Evolutionary conservation across 2,888 invertebrate genomes (phyloP), one percentile per base, ranked within the genome.

Genomic region (Dryobotodes eremita): DNA sequence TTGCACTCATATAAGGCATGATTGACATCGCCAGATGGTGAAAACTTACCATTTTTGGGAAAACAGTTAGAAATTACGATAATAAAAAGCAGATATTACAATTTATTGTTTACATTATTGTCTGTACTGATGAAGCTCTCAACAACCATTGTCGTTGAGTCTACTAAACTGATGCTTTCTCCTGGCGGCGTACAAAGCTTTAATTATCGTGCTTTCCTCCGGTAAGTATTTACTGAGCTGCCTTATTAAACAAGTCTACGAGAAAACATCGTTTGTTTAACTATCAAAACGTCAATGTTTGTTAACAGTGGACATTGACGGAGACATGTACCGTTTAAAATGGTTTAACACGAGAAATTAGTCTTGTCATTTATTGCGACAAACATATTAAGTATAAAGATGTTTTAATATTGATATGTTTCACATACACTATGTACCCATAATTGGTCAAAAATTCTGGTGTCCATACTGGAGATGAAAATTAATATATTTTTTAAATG

Each of bases 1-100:
- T 77, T 76, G 75, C 65, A 3, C 6, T n/a, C 69, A 15, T 8
- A 80, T 79, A 82, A 20, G 83, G 88, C 46, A 53, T 83, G 88
- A 89, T 86, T 86, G 82, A 86, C 89, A 82, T 62, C 20, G 68
- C 84, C 87, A 88, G 74, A 89, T 89, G 89, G 87, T 71, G 75
- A 75, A 80, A 81, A 79, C 66, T 68, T 66, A n/a, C 89, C 80
- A 50, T 76, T 74, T 80, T 83, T 75, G 76, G 80, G 7, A 57
- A 50, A 64, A 36, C 26, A 46, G 62, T 69, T 86, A 59, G 46
- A 71, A 73, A 82, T 66, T 85, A 62, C 42, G 57, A 64, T 36
- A 26, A 2, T 81, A 62, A 61, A 50, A 46, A 70, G 8, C 31
- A 42, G 42, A 46, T 36, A 79, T 26, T 53, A 53, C 26, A 81